Conservation (phyloP, 2,888 invertebrate species). For the Erebia aethiops region DNA sequence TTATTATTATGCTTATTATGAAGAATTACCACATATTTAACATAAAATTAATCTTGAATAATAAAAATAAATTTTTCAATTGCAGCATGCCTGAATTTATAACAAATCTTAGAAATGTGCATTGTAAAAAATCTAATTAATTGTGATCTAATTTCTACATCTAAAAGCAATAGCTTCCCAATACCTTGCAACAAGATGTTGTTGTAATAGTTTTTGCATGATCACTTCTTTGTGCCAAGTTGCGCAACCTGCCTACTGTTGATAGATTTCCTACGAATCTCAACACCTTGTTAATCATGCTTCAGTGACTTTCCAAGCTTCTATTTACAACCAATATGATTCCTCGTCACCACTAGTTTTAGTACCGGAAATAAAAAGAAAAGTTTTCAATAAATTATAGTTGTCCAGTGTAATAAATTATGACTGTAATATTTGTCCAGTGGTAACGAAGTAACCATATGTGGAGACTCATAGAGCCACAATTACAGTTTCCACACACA, state of each 20-base stretch:
- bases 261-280: constrained; percentile 55
- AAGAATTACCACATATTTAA: too few relatives aligned
- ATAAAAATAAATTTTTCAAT: too few relatives aligned
- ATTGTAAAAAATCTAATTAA: not conserved
- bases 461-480: constrained; percentile 54
- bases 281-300: constrained; percentile 65
- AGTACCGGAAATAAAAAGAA: constrained; percentile 64
- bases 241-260: constrained; percentile 58
- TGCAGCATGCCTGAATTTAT: not conserved
- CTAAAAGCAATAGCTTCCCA: constrained; percentile 40
- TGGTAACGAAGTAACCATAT: constrained; percentile 72
- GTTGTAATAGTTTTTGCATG: constrained; percentile 70
- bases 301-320: constrained; percentile 51
- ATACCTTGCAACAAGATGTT: constrained; percentile 73
- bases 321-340: constrained; percentile 56
- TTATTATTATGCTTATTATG: too few relatives aligned
- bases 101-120: not conserved
- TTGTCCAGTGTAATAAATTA: not conserved
- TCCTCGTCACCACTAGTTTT: constrained; percentile 69
- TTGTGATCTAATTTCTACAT: constrained; percentile 21
- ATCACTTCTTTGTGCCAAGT: constrained; percentile 53
- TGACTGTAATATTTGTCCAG: constrained; percentile 26
- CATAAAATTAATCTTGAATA: too few relatives aligned
- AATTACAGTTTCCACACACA: not conserved
- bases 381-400: constrained; percentile 15